Evolutionary conservation across 2,888 invertebrate genomes (phyloP), one percentile per base, ranked within the genome.

Genomic region (Plagodis pulveraria): DNA sequence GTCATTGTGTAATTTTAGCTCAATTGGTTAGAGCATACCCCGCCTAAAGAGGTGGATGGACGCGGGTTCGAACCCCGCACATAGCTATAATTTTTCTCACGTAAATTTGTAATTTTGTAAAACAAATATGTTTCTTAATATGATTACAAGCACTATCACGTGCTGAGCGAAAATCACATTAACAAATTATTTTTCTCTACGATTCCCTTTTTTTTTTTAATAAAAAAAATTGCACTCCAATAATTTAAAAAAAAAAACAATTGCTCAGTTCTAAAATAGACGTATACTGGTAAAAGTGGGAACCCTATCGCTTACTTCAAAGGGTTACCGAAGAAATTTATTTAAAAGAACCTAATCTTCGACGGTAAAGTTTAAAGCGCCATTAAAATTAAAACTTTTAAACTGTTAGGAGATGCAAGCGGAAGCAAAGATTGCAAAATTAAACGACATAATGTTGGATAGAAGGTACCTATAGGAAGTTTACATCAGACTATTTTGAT

Each of bases 251-350:
- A 38, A 8, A 38, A 5, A 38, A 38, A 38, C 1, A 38, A 8
- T 38, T 38, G 9, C 38, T 38, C 22, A 38, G 1, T 9, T 38
- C 6, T 8, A 38, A 38, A 38, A 8, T 8, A 38, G 6, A 38
- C 5, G 9, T 41, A 5, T 6, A n/a, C 0, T 10, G 7, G 2
- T 41, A n/a, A 2, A 9, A 36, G 12, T 41, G 42, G 36, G 12
- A 52, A 43, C 57, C 67, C 72, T 63, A 69, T 63, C 55, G 63
- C 62, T 22, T 8, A 44, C 36, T 45, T 56, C 42, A 32, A 47
- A 51, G 12, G 68, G 72, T 75, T 65, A 68, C 73, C 73, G 73
- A 70, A 64, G 62, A 62, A 64, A 72, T 69, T 66, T 74, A 74
- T 78, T 77, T 72, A 70, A 70, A 72, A 74, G 62, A 67, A 69